Evolutionary conservation across 2,888 invertebrate genomes (phyloP), one percentile per base, ranked within the genome.

Genomic region (Lydus trimaculatus): DNA sequence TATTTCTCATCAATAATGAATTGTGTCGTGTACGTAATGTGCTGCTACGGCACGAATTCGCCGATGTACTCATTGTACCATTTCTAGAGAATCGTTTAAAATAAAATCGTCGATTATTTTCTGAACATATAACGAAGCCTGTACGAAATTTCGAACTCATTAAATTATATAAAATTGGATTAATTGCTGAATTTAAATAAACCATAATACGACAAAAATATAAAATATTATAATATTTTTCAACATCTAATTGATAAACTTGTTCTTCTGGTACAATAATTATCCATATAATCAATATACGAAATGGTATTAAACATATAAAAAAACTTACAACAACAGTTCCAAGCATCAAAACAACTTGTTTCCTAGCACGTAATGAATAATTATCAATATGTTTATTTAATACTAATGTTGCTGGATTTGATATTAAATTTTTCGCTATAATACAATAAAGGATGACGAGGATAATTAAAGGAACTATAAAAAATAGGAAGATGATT

Each of bases 121-220:
- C 87, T 56, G 90, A 88, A 79, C 91, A 93, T 0, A 94, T 88
- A 66, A 91, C 87, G 79, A 95, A 95, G 0, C 94, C 94, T 66
- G 91, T 89, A 2, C 96, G 90, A 82, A 97, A 97, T 85, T 95
- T 96, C 2, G 95, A 94, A 56, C 95, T 95, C 93, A 96, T 95
- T 72, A 96, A 87, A 83, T 96, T 96, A 83, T 97, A 97, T n/a
- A 97, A 86, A 75, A 96, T 93, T 0, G 96, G 96, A 85, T 97
- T 96, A 75, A 95, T 90, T 52, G 95, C 96, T 4, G 96, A 96
- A 84, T 97, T 96, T 71, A 96, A 87, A 80, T 96, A 96, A 64
- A 94, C 87, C 93, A 96, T 94, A 61, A 95, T 91, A 74, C 96
- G 89, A 72, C 93, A 93, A 82, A 95, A 94, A 83, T 93, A 94